Percentiles rank a stretch among this genome's conserved stretches.
These are phyloP conservation scores for Panthera leo DNA, from an alignment of 2,113 vertebrate species.

Conservation along the genomic window DNA sequence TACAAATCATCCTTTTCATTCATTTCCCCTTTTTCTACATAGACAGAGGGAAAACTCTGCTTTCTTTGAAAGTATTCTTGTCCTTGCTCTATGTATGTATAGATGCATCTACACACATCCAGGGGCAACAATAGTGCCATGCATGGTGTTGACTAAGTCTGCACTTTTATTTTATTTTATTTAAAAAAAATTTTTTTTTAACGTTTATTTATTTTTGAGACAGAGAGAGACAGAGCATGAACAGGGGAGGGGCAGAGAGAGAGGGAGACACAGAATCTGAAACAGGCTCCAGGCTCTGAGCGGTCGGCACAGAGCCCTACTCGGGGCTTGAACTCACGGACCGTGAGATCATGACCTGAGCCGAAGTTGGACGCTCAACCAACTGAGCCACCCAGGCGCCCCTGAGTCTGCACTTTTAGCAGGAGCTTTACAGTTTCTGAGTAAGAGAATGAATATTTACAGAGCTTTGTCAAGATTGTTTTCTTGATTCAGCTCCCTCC, in stretches of 20 bases:
- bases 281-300: rapidly evolving
- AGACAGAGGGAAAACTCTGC: too few species aligned
- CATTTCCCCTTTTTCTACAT: too few species aligned
- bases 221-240: too few species aligned
- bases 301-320: rapidly evolving
- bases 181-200: too few species aligned
- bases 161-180: neutral
- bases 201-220: too few species aligned
- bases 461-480: neutral
- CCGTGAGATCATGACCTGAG: too few species aligned
- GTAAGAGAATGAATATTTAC: neutral
- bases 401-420: neutral
- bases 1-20: neutral
- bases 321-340: rapidly evolving
- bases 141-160: neutral
- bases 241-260: too few species aligned
- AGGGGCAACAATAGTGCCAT: rapidly evolving
- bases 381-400: too few species aligned
- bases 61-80: neutral
- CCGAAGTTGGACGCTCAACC: too few species aligned
- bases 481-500: neutral
- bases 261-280: too few species aligned
- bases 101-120: rapidly evolving
- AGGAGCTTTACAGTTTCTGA: neutral
- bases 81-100: rapidly evolving